Conservation (phyloP, 2,888 invertebrate species). For the Drosophila antonietae region DNA sequence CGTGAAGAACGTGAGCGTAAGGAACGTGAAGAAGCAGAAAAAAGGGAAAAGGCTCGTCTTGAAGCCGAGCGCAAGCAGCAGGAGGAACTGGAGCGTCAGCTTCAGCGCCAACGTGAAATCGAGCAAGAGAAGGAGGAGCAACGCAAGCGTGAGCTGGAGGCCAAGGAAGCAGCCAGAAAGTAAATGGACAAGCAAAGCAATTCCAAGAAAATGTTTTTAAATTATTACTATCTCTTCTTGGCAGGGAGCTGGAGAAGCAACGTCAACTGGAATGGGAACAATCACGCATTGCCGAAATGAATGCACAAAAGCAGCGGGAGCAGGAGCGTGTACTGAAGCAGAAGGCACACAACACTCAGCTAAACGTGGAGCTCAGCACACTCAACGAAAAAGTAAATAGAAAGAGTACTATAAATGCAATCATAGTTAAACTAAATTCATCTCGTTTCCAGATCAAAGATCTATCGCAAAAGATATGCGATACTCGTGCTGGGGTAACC, state of each 20-base stretch:
- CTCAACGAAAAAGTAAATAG: conserved; percentile 82
- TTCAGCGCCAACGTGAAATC: conserved; percentile 91
- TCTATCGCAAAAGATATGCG: conserved; percentile 91
- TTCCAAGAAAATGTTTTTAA: background rate
- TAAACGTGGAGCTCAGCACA: conserved; percentile 91
- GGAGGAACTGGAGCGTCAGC: conserved; percentile 93
- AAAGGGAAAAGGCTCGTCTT: conserved; percentile 91
- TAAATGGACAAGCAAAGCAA: conserved; percentile 40
- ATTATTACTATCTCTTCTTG: conserved; percentile 2
- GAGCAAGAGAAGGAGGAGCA: conserved; percentile 92
- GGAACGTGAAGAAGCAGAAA: conserved; percentile 95
- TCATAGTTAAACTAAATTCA: background rate
- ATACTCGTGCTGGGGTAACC: conserved; percentile 94
- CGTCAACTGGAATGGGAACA: conserved; percentile 98
- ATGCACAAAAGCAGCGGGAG: conserved; percentile 93
- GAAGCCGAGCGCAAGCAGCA: conserved; percentile 92
- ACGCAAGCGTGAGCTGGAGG: conserved; percentile 91
- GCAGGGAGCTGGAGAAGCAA: conserved; percentile 96
- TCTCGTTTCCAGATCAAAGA: conserved; percentile 88
- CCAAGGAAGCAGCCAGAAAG: conserved; percentile 91
- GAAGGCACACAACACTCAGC: conserved; percentile 94
- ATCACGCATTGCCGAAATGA: conserved; percentile 93
- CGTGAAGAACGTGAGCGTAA: conserved; percentile 96
- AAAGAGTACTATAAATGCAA: too few species aligned
- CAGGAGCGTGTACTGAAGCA: conserved; percentile 93